Base-by-base conservation (phyloP, 2,888 invertebrate genomes). In the Harpalus rubripes region DNA sequence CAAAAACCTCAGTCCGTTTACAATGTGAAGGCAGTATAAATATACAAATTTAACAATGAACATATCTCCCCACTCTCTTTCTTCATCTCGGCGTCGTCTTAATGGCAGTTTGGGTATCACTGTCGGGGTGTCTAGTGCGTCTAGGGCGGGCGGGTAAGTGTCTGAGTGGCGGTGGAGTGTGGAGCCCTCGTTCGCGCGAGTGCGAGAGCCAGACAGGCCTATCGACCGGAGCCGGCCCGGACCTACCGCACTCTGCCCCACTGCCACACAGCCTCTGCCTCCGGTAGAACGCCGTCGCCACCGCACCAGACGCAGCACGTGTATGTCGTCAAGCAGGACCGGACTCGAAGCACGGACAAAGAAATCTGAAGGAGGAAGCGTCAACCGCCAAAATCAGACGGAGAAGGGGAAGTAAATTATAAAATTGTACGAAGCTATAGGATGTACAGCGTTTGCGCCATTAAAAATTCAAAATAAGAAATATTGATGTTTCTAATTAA, bases 221-320 rank as follows among this genome's bases (percentile, higher is more conserved):
- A 89, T 89, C 88, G 89, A 89, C 89, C 87, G 86, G 86, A 85
- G 86, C 85, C 85, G 86, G 85, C 86, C 88, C 89, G 89, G 88
- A 89, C 89, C 89, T 89, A 86, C 89, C 89, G 86, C 88, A 89
- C 89, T 88, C 85, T 88, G 88, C 88, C 88, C 88, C 88, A 88
- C 88, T 88, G 88, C 87, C 79, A 80, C 80, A 80, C 61, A 80
- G 72, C 87, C 88, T 86, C 87, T 86, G 86, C 87, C 87, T 86
- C 87, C 87, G 86, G 87, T 87, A 59, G 78, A 74, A 12, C 44
- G 44, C 44, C 44, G 44, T 52, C 44, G 44, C 44, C 44, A 12
- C 44, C 44, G 44, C 44, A 52, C 44, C 44, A 52, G 44, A 83
- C 85, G 87, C 86, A 85, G 85, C 86, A 85, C 84, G 81, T 80